These are phyloP conservation scores for Microtus richardsoni DNA, from an alignment of 2,113 vertebrate species.

Conservation along the genomic window DNA sequence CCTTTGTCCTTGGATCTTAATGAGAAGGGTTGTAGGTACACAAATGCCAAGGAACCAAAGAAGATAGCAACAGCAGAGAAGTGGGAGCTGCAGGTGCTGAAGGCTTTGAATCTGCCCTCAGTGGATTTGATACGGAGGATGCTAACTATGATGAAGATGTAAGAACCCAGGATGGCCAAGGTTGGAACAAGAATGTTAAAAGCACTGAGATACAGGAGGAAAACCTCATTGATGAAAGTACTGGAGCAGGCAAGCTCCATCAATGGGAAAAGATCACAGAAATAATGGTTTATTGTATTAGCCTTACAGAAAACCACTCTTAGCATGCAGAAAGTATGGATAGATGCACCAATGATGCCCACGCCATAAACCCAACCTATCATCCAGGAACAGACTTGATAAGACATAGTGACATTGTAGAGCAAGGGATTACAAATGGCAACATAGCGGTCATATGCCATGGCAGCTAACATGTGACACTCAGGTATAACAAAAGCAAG, in stretches of 20 bases:
- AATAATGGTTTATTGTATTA: constrained; percentile 1
- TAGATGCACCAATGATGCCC: not conserved
- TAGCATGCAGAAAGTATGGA: not conserved
- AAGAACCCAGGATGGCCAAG: not conserved
- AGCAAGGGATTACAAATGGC: not conserved
- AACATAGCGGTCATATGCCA: not conserved
- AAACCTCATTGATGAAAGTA: not conserved
- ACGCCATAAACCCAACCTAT: not conserved
- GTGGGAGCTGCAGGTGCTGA: not conserved
- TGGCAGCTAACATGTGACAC: not conserved
- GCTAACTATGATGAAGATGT: not conserved
- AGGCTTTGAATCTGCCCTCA: not conserved
- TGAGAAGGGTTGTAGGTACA: not conserved
- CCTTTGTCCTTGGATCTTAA: not conserved
- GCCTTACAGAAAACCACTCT: constrained; percentile 1
- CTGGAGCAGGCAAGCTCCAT: not conserved
- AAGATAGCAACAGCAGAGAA: not conserved
- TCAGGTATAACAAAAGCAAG: not conserved
- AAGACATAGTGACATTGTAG: not conserved
- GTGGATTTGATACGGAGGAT: not conserved
- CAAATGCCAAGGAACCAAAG: not conserved
- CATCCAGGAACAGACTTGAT: not conserved
- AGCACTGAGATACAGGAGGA: not conserved
- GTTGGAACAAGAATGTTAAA: not conserved
- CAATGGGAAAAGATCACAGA: not conserved